Evolutionary conservation across 2,888 invertebrate genomes (phyloP).

Genomic region (Phyllotreta striolata): DNA sequence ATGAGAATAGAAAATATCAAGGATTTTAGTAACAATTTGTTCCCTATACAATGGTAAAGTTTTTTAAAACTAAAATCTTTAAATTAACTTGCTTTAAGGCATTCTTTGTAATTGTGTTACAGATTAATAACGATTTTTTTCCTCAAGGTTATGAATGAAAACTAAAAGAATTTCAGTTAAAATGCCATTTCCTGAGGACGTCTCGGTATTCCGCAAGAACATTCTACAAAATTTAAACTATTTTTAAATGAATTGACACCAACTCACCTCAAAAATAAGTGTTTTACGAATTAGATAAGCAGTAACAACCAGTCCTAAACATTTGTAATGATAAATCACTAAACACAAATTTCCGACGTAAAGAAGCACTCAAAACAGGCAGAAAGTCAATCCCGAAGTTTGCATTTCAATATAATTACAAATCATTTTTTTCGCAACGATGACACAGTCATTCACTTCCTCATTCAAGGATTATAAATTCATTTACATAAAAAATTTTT

Average conservation of each 20-base stretch:
- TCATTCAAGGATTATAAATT: conserved; percentile 10
- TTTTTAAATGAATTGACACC: conserved; percentile 1
- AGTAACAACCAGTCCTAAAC: conserved; percentile 1
- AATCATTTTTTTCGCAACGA: neutral
- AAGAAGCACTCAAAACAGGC: neutral
- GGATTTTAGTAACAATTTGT: neutral
- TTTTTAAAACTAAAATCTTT: neutral
- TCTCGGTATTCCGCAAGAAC: too few species aligned
- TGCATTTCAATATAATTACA: conserved; percentile 19
- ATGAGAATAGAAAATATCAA: conserved; percentile 10
- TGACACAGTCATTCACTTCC: conserved; percentile 14
- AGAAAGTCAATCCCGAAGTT: conserved; percentile 16
- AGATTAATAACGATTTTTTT: conserved; percentile 30
- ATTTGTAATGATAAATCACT: conserved; percentile 12
- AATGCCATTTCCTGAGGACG: neutral
- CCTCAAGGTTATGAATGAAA: conserved; percentile 26
- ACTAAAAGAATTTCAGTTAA: conserved; percentile 2
- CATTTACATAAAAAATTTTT: conserved; percentile 13
- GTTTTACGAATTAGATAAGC: conserved; percentile 8
- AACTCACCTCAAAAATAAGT: conserved; percentile 12
- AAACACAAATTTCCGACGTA: conserved; percentile 6
- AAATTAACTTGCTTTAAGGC: neutral
- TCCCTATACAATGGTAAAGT: neutral
- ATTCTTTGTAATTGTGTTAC: conserved; percentile 18
- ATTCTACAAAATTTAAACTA: neutral